Percentiles rank a stretch among this genome's conserved stretches.
phyloP scores from a whole-genome alignment of 23 tunicate genomes.

The Diplosoma virens region DNA sequence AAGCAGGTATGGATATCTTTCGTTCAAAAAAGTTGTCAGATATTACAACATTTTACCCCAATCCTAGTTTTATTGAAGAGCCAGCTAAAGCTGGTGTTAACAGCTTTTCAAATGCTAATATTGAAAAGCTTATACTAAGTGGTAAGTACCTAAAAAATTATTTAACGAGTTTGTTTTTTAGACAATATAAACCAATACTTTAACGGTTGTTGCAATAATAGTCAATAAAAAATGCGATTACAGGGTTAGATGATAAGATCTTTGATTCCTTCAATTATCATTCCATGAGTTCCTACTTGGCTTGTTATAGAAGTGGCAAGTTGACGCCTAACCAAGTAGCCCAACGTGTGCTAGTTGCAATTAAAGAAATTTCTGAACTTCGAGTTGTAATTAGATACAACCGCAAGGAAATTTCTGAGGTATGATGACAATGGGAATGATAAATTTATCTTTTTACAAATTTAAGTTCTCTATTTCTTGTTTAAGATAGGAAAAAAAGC shows the following conservation, averaged over 20 bases:
- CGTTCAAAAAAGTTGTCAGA: slow-evolving; percentile 12
- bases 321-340: slow-evolving; percentile 64
- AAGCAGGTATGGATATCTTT: slow-evolving; percentile 20
- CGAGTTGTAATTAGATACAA: slow-evolving; percentile 37
- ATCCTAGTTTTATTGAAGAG: neutral
- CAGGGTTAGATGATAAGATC: neutral
- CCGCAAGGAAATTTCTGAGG: slow-evolving; percentile 20
- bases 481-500: neutral
- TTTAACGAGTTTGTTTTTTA: neutral
- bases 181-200: neutral
- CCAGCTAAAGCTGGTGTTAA: slow-evolving; percentile 12
- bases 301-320: slow-evolving; percentile 29
- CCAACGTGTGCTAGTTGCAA: slow-evolving; percentile 12
- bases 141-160: neutral
- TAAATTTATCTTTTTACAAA: no score
- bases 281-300: slow-evolving; percentile 22
- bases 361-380: slow-evolving; percentile 18
- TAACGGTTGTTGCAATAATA: neutral
- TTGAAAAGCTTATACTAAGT: slow-evolving; percentile 13
- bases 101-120: neutral
- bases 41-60: slow-evolving; percentile 32
- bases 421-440: no score
- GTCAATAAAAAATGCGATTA: neutral
- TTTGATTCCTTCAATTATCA: slow-evolving; percentile 17
- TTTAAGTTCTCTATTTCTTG: slow-evolving; percentile 2